These are phyloP conservation scores for Cantharis nigra DNA, from an alignment of 2,888 invertebrate genomes.

Conservation along the genomic window DNA sequence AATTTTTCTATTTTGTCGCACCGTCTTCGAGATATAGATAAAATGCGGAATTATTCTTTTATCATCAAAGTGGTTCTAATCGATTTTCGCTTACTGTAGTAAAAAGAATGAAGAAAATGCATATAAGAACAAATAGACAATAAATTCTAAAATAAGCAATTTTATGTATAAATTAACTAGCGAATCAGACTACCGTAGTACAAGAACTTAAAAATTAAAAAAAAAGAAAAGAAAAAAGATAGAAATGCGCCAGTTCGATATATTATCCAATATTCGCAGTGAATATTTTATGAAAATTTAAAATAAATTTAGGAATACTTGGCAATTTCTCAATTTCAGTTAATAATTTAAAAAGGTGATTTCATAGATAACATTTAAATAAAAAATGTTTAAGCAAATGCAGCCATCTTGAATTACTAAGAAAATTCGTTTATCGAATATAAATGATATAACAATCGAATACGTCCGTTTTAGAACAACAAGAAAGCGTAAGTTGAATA, in stretches of 20 bases:
- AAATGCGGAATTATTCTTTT: too few species aligned
- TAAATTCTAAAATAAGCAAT: too few species aligned
- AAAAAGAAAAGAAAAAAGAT: neutral
- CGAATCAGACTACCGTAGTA: too few species aligned
- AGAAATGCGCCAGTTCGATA: neutral
- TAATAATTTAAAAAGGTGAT: neutral
- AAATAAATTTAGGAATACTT: neutral
- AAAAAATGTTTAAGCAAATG: slow-evolving; percentile 23
- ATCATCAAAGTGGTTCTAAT: too few species aligned
- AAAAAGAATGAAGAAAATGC: too few species aligned
- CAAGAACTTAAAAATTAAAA: neutral
- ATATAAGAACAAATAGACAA: too few species aligned
- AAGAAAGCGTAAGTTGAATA: slow-evolving; percentile 24
- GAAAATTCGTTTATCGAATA: slow-evolving; percentile 33
- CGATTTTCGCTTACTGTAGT: too few species aligned
- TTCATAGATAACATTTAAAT: neutral
- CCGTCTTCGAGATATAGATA: too few species aligned
- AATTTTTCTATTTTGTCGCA: too few species aligned
- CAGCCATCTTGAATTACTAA: slow-evolving; percentile 37
- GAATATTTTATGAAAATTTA: neutral
- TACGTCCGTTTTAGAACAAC: slow-evolving; percentile 32
- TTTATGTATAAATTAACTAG: too few species aligned
- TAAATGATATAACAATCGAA: slow-evolving; percentile 33
- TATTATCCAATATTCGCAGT: neutral
- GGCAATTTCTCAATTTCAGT: neutral